Base-by-base conservation (phyloP, 2,797 vertebrate genomes). In the Channallabes apus region DNA sequence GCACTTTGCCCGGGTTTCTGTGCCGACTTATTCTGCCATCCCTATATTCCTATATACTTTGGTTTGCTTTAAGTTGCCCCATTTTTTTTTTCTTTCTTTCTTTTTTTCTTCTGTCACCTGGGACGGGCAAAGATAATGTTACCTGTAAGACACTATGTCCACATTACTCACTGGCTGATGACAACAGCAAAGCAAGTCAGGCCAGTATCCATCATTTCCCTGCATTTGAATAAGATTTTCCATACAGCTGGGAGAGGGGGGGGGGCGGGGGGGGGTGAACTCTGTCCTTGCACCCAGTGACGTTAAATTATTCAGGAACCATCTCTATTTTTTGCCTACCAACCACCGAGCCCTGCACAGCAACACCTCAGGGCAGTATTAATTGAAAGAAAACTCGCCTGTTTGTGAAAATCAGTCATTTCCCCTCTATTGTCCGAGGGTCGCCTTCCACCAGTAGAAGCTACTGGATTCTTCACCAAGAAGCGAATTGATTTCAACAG, bases 201-300 rank as follows among this genome's bases (percentile, higher is more conserved):
- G 35, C 64, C 73, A 85, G 83, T 73, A 77, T 65, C 24, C 61
- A 80, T 89, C 51, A 90, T 91, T 90, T 90, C 76, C 87, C 85
- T 91, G 86, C 69, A 90, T 91, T 91, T 90, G 88, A 88, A 90
- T 90, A 89, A 86, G 85, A 85, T 88, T 91, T 91, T 91, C 86
- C 89, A 90, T 89, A 87, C 78, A 56, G 85, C 85, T 86, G 77
- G 84, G 84, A 83, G 86, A 32, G 71, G 71, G 22, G 69, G 54
- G 56, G 80, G 32, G 32, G 32, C n/a, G 32, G 80, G 59, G 32
- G 32, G 54, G 56, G 76, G 27, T 82, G 65, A 87, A 87, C 83
- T 84, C 83, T 88, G 80, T 84, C 82, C 41, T 85, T 84, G 75
- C 73, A 87, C 85, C 82, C 82, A 80, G 84, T 82, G 86, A 35